A percentile compares a stretch with the other conserved stretches of the same genome.
Evolutionary conservation across 2,113 vertebrate species (phyloP).

Genomic region (Eira barbara): DNA sequence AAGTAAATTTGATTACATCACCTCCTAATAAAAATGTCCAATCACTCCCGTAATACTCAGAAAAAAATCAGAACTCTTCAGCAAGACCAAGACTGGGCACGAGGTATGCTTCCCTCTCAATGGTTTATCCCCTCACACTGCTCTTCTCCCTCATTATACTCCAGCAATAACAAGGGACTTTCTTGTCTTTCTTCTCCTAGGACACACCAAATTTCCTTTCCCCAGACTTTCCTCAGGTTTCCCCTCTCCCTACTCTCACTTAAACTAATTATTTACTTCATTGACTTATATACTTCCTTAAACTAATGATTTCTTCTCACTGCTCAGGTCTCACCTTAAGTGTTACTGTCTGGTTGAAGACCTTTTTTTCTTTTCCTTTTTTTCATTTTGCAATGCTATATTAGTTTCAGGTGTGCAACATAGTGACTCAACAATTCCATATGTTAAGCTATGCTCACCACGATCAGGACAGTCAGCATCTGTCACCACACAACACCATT

Average conservation of each 20-base stretch:
- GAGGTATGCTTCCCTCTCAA: not conserved
- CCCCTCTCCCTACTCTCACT: not conserved
- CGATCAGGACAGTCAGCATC: not conserved
- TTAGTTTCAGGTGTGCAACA: not conserved
- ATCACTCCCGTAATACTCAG: not conserved
- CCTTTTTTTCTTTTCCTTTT: not conserved
- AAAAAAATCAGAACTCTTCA: not conserved
- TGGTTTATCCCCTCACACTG: accelerated
- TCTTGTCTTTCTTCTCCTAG: not conserved
- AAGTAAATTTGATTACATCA: not conserved
- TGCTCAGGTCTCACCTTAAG: not conserved
- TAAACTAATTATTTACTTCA: not conserved
- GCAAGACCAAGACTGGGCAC: not conserved
- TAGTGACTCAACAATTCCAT: not conserved
- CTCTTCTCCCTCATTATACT: not conserved
- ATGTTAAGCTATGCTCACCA: not conserved
- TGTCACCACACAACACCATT: not conserved
- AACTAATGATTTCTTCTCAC: not conserved
- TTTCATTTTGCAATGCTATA: not conserved
- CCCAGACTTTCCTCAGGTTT: not conserved
- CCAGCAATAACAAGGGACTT: not conserved
- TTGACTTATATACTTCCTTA: not conserved
- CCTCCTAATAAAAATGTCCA: not conserved
- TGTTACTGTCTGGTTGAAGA: not conserved
- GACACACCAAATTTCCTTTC: not conserved